Conservation (phyloP, 2,888 invertebrate species). For the Notodonta ziczac region DNA sequence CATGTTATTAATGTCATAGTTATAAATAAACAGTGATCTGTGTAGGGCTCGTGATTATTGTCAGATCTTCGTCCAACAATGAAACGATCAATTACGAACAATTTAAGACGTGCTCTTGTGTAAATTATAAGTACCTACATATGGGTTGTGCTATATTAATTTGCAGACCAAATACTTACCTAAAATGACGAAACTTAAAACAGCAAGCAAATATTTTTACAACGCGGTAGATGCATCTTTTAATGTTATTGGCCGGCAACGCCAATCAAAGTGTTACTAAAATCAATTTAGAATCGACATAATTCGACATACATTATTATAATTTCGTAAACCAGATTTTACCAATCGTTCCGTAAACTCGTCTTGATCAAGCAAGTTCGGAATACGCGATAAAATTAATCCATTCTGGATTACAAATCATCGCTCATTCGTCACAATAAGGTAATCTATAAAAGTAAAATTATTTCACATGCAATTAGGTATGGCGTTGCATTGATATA, state of each 20-base stretch:
- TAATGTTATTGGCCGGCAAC: neutral
- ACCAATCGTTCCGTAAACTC: neutral
- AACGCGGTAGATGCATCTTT: neutral
- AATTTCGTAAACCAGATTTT: neutral
- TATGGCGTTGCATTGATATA: no score
- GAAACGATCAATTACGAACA: neutral
- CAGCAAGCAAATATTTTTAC: no score
- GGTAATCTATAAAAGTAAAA: neutral
- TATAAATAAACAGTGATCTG: neutral
- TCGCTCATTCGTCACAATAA: neutral
- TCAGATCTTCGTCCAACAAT: neutral
- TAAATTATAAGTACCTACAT: no score
- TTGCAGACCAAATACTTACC: no score
- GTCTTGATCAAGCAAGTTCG: neutral
- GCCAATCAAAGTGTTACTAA: neutral
- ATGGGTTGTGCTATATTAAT: no score
- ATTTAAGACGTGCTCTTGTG: no score
- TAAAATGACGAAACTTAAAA: no score
- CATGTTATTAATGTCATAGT: conserved; percentile 3
- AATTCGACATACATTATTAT: neutral
- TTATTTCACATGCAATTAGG: neutral
- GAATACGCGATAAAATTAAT: neutral
- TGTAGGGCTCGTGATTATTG: neutral
- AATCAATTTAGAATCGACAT: neutral
- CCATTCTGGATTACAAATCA: neutral